Percentiles rank a stretch among this genome's conserved stretches.
Evolutionary conservation across 2,888 invertebrate species (phyloP).

Genomic region (Mellilla xanthometata): DNA sequence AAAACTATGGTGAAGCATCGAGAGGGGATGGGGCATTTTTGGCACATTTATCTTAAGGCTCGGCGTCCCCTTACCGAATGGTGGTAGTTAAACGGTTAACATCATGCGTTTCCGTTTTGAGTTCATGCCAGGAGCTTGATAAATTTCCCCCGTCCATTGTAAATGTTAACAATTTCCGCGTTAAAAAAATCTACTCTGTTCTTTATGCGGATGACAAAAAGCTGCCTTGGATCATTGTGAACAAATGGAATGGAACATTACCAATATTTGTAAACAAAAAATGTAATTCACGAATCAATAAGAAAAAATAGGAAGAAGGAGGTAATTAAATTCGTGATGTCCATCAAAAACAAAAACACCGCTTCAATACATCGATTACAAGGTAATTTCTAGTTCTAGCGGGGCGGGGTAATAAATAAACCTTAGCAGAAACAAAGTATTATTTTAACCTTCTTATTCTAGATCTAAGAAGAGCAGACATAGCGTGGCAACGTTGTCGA

Average conservation of each 20-base stretch:
- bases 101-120: conserved; percentile 56
- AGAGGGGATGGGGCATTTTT: conserved; percentile 38
- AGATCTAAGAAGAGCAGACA: no score
- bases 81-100: conserved; percentile 60
- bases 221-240: conserved; percentile 4
- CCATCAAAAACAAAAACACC: no score
- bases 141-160: conserved; percentile 44
- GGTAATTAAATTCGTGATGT: no score
- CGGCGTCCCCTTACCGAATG: conserved; percentile 45
- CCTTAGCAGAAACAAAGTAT: no score
- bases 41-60: conserved; percentile 50
- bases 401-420: no score
- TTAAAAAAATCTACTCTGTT: conserved; percentile 28
- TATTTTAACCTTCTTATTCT: no score
- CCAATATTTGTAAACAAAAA: no score
- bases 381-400: no score
- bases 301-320: no score
- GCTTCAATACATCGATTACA: no score
- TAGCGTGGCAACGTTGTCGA: no score
- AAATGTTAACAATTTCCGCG: conserved; percentile 31
- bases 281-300: no score
- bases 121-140: conserved; percentile 50
- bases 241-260: neutral
- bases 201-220: neutral
- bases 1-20: neutral